Percentiles rank a stretch among this genome's conserved stretches.
Conservation (phyloP, 2,797 vertebrate species). For the Psittacula derbiana region DNA sequence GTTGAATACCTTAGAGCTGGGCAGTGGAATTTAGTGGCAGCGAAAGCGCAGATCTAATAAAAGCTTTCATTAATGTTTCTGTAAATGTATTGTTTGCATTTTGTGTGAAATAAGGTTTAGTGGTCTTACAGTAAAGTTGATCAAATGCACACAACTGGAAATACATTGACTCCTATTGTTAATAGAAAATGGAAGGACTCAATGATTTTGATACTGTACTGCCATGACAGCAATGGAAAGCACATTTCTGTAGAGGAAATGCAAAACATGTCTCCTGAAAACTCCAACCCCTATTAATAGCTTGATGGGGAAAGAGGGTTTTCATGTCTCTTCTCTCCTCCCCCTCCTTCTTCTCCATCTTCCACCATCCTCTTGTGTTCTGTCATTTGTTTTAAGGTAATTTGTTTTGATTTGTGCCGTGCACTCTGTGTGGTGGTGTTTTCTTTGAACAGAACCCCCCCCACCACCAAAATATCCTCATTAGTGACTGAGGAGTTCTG, state of each 20-base stretch:
- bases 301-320: not conserved
- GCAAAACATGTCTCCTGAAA: not conserved
- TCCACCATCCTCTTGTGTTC: not conserved
- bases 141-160: not conserved
- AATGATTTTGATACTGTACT: not conserved
- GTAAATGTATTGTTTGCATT: not conserved
- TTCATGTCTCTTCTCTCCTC: accelerated
- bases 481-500: not conserved
- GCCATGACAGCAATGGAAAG: not conserved
- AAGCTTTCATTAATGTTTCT: not conserved
- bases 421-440: not conserved
- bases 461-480: not conserved
- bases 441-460: not conserved
- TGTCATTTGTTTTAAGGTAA: not conserved
- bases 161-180: not conserved
- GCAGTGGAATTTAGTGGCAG: not conserved
- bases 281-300: not conserved
- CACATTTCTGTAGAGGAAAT: not conserved
- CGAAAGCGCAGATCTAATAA: slow-evolving; percentile 9
- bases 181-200: not conserved
- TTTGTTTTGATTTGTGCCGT: not conserved
- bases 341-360: accelerated
- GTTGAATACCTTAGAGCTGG: not conserved
- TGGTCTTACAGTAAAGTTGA: not conserved
- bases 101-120: not conserved